Evolutionary conservation across 1,140 invertebrate genomes (phyloP), one percentile per base, ranked within the genome.

Genomic region (Lerema accius): DNA sequence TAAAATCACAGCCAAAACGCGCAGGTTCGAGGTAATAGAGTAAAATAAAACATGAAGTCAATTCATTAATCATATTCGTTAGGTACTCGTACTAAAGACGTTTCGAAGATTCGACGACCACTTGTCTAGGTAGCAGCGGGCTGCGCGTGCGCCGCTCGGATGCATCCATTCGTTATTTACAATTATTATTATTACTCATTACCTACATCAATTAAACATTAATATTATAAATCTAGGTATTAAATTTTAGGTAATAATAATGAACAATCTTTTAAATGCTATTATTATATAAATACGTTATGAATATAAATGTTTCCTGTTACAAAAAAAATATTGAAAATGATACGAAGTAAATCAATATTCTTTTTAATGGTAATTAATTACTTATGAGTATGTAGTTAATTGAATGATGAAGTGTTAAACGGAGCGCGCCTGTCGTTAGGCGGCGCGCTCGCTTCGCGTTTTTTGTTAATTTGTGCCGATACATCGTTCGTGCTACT

Each of bases 241-340:
- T 81, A 88, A 88, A 90, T 85, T 90, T 91, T 92, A 92, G 90
- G 85, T 92, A 92, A 86, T 89, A 90, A 89, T 89, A 90, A 86
- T 88, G 88, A 92, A 89, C 87, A 92, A 90, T 87, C 85, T 92
- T 91, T 92, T 89, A 91, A 92, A 91, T 87, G 88, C 88, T 90
- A 90, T 90, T 90, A 91, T 91, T 91, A 91, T 92, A 91, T 90
- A 91, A 91, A 92, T 92, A 92, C 89, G 90, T 92, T 92, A 90
- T 90, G 82, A 89, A 92, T 92, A 91, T 91, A 91, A 92, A 92
- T 92, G 91, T 92, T 92, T 91, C 90, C 90, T 92, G 91, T 92
- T 92, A 91, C 87, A 91, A 89, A 89, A 81, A 83, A 82, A 90
- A 91, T 91, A 91, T 91, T 91, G 86, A 92, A 91, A 91, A 92